Evolutionary conservation across 2,888 invertebrate genomes (phyloP).

Genomic region (Ligdia adustata): DNA sequence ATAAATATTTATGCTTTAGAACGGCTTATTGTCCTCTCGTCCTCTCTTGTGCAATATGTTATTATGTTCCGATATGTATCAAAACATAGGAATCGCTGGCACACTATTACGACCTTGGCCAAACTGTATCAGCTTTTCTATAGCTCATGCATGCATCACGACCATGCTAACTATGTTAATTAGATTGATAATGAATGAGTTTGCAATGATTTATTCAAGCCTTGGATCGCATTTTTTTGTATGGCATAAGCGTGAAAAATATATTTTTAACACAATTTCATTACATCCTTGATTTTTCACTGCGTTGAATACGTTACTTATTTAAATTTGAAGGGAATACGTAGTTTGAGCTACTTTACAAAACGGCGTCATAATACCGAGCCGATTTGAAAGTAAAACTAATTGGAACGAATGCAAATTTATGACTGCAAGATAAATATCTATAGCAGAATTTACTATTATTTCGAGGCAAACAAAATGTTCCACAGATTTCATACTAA

Average conservation of each 20-base stretch:
- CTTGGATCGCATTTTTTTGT: conserved; percentile 30
- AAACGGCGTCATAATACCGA: not conserved
- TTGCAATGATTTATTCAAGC: conserved; percentile 48
- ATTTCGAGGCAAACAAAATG: not conserved
- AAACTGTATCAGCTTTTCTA: conserved; percentile 47
- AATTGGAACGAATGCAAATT: conserved; percentile 16
- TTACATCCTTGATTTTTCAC: not conserved
- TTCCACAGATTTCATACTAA: not conserved
- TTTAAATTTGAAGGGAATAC: no score
- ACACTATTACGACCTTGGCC: conserved; percentile 45
- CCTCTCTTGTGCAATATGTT: conserved; percentile 29
- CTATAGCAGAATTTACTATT: not conserved
- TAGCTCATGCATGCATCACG: conserved; percentile 50
- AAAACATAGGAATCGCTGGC: conserved; percentile 27
- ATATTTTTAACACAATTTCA: not conserved
- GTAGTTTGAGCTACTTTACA: not conserved
- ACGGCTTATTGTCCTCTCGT: conserved; percentile 30
- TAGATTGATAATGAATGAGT: conserved; percentile 63
- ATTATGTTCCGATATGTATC: conserved; percentile 24
- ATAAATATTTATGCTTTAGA: conserved; percentile 18
- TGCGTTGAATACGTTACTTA: no score
- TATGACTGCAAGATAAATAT: conserved; percentile 10
- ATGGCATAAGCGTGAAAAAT: not conserved
- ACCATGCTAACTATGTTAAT: conserved; percentile 67
- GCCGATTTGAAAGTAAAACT: conserved; percentile 12